Evolutionary conservation across 1,140 invertebrate species (phyloP), one percentile per base, ranked within the genome.

Genomic region (Carcinoscorpius rotundicauda): DNA sequence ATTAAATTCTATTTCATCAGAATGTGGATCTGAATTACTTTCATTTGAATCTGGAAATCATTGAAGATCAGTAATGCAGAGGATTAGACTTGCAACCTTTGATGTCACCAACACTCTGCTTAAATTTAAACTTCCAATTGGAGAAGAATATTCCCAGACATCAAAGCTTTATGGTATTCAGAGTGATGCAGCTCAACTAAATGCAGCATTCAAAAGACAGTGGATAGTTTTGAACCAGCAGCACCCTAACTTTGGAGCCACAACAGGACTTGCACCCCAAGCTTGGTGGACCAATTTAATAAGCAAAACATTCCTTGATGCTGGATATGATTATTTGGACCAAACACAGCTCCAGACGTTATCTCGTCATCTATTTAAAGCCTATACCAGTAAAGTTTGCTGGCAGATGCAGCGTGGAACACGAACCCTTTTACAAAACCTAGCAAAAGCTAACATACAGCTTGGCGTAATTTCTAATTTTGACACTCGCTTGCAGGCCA

Each of bases 101-200:
- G 91, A 94, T 78, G 85, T 89, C 9, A 94, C 88, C 5, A 87
- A 89, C 66, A 94, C 91, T 0, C 74, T 94, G 57, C 74, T 94
- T 49, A 84, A 83, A 73, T 86, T 89, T 71, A 77, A 80, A 49
- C 80, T 82, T 4, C 78, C 82, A 60, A 82, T 88, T n/a, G 87
- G 85, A 60, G 78, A 86, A 63, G 82, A 87, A 71, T 94, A 94
- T 76, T 79, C 82, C 3, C 79, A 82, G 68, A 80, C 87, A 60
- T 88, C 84, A 3, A 77, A 77, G 0, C 78, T 83, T 55, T 82
- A 87, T 75, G 90, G 89, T 3, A 76, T 88, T 9, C 9, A 63
- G 56, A 51, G 55, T 50, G 53, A 81, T 53, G 80, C 81, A 63
- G 82, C 86, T 68, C 76, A 78, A 6, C 72, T 92, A 64, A 81